Conservation (phyloP, 92 coral and sea anemone genomes). For the Palythoa grandis region DNA sequence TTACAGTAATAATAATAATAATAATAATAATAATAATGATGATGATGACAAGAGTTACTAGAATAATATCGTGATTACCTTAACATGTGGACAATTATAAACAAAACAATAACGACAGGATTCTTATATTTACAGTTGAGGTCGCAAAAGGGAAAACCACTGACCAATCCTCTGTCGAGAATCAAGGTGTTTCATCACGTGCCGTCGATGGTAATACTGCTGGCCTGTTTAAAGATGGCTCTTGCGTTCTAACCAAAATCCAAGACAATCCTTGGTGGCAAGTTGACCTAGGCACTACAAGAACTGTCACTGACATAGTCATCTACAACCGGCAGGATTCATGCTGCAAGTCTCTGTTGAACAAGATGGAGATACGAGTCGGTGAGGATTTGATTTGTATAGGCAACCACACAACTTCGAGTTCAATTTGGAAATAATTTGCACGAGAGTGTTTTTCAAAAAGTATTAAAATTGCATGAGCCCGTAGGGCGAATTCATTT, state of each 20-base stretch:
- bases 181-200: slow-evolving; percentile 23
- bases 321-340: slow-evolving; percentile 18
- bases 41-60: background rate
- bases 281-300: slow-evolving; percentile 22
- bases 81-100: no score
- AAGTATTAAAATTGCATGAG: no score
- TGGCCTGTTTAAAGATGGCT: slow-evolving; percentile 1
- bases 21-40: no score
- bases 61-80: background rate
- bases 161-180: slow-evolving; percentile 21
- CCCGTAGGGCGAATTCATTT: no score
- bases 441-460: no score
- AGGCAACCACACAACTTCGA: no score
- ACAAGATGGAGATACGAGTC: slow-evolving; percentile 41
- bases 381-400: background rate
- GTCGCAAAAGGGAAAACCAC: slow-evolving; percentile 31
- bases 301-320: slow-evolving; percentile 15
- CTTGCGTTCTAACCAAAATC: slow-evolving; percentile 22
- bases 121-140: slow-evolving; percentile 16
- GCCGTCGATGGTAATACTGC: slow-evolving; percentile 43
- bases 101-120: background rate
- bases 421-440: no score
- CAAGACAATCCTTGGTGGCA: slow-evolving; percentile 41
- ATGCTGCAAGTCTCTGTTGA: slow-evolving; percentile 24
- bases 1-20: background rate